Evolutionary conservation across 2,888 invertebrate genomes (phyloP).

Genomic region (Andricus quercusramuli): DNA sequence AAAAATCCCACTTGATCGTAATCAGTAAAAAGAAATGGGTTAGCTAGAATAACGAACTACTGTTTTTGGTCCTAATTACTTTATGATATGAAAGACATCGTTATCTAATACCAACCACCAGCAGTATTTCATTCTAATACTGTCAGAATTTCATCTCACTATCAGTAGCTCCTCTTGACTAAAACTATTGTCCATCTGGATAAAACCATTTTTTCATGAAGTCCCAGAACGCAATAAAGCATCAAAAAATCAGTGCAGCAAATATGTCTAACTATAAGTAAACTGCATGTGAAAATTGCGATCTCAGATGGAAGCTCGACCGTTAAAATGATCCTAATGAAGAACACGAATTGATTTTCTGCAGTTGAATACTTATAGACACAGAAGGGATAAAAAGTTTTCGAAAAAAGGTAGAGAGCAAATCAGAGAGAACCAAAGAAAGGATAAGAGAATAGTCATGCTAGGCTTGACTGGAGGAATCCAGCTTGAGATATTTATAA

Average conservation of each 20-base stretch:
- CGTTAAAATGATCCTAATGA: background rate
- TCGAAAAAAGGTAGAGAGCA: constrained; percentile 44
- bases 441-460: constrained; percentile 58
- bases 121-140: background rate
- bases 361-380: background rate
- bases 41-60: background rate
- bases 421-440: constrained; percentile 41
- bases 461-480: constrained; percentile 63
- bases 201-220: background rate
- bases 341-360: background rate
- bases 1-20: constrained; percentile 5
- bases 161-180: background rate
- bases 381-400: background rate
- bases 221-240: background rate
- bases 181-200: constrained; percentile 9
- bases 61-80: constrained; percentile 10
- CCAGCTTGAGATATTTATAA: constrained; percentile 60
- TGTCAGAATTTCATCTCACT: background rate
- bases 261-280: constrained; percentile 10
- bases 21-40: background rate
- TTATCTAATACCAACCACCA: background rate
- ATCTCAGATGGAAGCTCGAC: background rate
- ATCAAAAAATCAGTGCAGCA: background rate
- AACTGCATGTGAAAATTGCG: background rate
- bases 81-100: constrained; percentile 16